A percentile compares a stretch with the other conserved stretches of the same genome.
These are phyloP conservation scores for Daktulosphaira vitifoliae DNA, from an alignment of 1,140 invertebrate species.

Conservation along the genomic window DNA sequence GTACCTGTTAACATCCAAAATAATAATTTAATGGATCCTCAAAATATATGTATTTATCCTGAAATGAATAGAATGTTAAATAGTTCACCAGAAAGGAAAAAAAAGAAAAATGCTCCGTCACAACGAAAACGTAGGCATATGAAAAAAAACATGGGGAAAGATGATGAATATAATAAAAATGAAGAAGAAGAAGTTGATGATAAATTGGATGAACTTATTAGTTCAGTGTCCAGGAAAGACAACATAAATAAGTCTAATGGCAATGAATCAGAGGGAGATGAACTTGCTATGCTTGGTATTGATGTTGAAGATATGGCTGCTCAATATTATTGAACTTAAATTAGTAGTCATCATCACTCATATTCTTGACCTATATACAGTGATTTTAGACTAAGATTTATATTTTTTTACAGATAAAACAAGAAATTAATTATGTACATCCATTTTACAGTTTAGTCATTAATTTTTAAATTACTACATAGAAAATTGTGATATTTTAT, in stretches of 20 bases:
- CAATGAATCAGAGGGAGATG: slow-evolving; percentile 51
- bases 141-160: slow-evolving; percentile 33
- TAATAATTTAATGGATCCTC: slow-evolving; percentile 1
- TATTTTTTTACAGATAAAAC: no score
- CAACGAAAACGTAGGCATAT: slow-evolving; percentile 38
- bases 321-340: slow-evolving; percentile 42
- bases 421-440: no score
- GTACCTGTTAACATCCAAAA: not conserved
- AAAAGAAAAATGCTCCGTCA: slow-evolving; percentile 38
- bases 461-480: no score
- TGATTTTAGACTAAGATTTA: no score
- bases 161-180: slow-evolving; percentile 35
- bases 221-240: slow-evolving; percentile 14
- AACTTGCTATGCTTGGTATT: slow-evolving; percentile 59
- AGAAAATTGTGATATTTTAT: no score
- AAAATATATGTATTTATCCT: not conserved
- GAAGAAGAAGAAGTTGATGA: slow-evolving; percentile 33
- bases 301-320: slow-evolving; percentile 59
- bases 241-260: slow-evolving; percentile 26
- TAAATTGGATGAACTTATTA: not conserved
- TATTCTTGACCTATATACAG: no score
- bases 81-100: not conserved
- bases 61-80: not conserved
- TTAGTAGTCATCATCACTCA: no score
- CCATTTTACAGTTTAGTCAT: no score